Evolutionary conservation across 2,888 invertebrate species (phyloP), one percentile per base, ranked within the genome.

Genomic region (Sesamia inferens): DNA sequence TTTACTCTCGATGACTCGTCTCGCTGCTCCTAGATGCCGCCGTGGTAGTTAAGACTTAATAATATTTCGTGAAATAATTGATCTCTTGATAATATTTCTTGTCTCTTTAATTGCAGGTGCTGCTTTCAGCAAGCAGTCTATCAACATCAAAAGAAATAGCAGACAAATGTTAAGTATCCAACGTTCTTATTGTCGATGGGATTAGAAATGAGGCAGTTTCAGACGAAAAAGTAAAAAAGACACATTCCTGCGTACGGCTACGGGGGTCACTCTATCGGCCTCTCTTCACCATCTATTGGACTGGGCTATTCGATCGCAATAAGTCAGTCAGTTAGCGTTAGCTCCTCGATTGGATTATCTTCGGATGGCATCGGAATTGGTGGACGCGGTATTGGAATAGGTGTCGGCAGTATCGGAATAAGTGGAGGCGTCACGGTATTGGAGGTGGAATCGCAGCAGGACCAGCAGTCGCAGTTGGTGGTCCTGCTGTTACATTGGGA

Each of bases 141-240:
- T 92, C 93, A 89, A 88, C 88, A 87, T 87, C 93, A 79, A 93
- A 93, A 87, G 92, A 94, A 84, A 87, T 93, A 69, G 62, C 81
- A 61, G 83, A 76, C 19, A 93, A 94, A 87, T 76, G 90, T 10
- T 93, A 93, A 83, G 84, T 95, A 57, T 95, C 95, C 51, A 90
- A 94, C 74, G 85, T 95, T 8, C 88, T 95, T 51, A 92, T 93
- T 76, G 87, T 83, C 24, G 92, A 93, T 55, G 95, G 94, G 14
- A 93, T 95, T 44, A 94, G 93, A 73, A 94, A 95, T n/a, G 84
- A 88, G 16, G 71, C 87, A 4, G 85, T 89, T 5, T 84, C 92
- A 8, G 94, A 90, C 1, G 95, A 95, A 75, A 93, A 92, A 0
- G 90, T 93, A 19, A 96, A 96, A n/a, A 83, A 89, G 96, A 74